Conservation (phyloP, 2,797 vertebrate genomes). For the Coendou prehensilis region DNA sequence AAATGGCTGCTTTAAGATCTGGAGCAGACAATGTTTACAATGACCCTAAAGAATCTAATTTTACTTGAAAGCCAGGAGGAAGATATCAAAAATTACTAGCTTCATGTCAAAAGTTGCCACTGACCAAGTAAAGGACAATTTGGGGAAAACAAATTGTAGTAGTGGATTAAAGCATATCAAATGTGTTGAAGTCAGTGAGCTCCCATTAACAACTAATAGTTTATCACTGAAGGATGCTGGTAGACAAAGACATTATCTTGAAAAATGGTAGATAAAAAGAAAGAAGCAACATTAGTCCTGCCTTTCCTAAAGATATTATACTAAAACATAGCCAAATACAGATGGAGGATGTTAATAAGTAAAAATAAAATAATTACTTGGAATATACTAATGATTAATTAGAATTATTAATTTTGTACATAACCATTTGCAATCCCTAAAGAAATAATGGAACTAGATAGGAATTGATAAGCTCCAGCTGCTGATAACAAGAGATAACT, state of each 20-base stretch:
- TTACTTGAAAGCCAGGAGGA: background rate
- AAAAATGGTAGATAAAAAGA: slow-evolving; percentile 15
- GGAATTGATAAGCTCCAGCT: background rate
- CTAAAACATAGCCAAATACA: background rate
- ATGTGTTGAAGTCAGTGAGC: background rate
- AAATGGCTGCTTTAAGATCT: background rate
- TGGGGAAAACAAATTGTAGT: background rate
- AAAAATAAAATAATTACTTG: background rate
- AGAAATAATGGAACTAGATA: background rate
- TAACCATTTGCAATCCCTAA: background rate
- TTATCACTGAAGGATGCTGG: background rate
- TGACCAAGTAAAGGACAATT: background rate
- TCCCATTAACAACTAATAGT: background rate
- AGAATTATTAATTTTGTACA: background rate
- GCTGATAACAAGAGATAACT: background rate
- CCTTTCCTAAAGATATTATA: background rate
- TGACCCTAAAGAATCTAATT: background rate
- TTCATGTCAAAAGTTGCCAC: background rate
- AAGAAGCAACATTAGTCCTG: background rate
- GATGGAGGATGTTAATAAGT: background rate
- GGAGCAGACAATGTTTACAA: background rate
- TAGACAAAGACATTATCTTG: background rate
- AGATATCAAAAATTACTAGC: background rate
- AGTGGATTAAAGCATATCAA: background rate
- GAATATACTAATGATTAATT: background rate